Evolutionary conservation across 1,140 invertebrate genomes (phyloP).

Genomic region (Nylanderia fulva): DNA sequence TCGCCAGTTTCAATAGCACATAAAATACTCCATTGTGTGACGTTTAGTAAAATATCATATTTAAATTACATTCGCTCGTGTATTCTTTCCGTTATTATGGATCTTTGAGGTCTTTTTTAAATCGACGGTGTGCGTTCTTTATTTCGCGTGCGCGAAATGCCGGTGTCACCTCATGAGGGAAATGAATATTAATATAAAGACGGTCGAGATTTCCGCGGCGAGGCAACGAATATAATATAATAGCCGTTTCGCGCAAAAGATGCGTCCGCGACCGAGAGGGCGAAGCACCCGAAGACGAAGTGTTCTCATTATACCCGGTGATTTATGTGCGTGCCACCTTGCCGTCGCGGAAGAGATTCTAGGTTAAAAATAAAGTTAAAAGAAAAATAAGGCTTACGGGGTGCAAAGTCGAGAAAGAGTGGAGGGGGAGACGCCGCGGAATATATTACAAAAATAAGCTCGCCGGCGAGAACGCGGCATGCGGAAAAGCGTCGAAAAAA

Average conservation of each 20-base stretch:
- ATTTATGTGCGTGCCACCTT: slow-evolving; percentile 84
- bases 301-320: slow-evolving; percentile 85
- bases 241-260: slow-evolving; percentile 69
- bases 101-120: slow-evolving; percentile 46
- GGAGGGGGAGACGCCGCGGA: slow-evolving; percentile 54
- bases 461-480: slow-evolving; percentile 39
- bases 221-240: slow-evolving; percentile 75
- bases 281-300: slow-evolving; percentile 83
- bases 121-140: slow-evolving; percentile 32
- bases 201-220: slow-evolving; percentile 52
- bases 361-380: slow-evolving; percentile 85
- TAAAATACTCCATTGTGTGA: slow-evolving; percentile 61
- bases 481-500: slow-evolving; percentile 64
- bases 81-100: not conserved
- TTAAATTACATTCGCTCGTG: slow-evolving; percentile 39
- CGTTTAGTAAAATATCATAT: slow-evolving; percentile 59
- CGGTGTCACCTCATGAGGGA: slow-evolving; percentile 35
- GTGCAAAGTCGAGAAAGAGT: slow-evolving; percentile 81
- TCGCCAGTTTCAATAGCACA: slow-evolving; percentile 51
- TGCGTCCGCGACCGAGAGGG: slow-evolving; percentile 73
- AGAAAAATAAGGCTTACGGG: slow-evolving; percentile 86
- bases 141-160: slow-evolving; percentile 34
- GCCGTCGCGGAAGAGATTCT: slow-evolving; percentile 81
- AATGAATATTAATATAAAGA: slow-evolving; percentile 71
- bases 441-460: slow-evolving; percentile 80